Evolutionary conservation across 2,797 vertebrate species (phyloP), one percentile per base, ranked within the genome.

Genomic region (Halcyon chelicuti): DNA sequence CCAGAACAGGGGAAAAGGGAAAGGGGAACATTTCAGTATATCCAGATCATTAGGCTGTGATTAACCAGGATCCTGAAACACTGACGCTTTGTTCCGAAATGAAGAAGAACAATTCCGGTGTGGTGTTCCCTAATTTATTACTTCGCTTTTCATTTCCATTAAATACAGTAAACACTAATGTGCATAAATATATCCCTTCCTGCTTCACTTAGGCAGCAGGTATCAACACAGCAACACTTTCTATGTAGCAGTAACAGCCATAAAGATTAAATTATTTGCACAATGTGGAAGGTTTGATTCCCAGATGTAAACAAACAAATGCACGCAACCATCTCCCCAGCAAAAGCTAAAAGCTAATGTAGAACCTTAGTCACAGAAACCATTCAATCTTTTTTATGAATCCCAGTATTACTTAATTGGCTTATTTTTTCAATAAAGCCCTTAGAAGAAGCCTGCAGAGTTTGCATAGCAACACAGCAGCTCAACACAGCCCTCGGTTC

Each of bases 61-160:
- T 92, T 70, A 94, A 80, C 60, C 31, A 60, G 35, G 33, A 62
- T 42, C 7, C 39, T 33, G 35, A 44, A 97, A 97, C 89, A 95
- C 74, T 84, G 63, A 57, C 10, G 80, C 86, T 91, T 96, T 95
- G 93, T 95, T 93, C 66, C 29, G 77, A 93, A 88, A 58, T 13
- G 31, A 95, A 62, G 4, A 89, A 44, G 33, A 67, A 14, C 20
- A 91, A 93, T 70, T 80, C 65, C 66, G 61, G 46, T 73, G 37
- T 92, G 91, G 84, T 91, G 71, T 88, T 92, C 75, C 84, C 87
- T 85, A 82, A 96, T 93, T 97, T 90, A 83, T 87, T 86, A 86
- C 95, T 96, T 96, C 79, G 95, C 90, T 93, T 97, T 95, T 97
- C 90, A 94, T 95, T 98, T 95, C 92, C 96, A 97, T 91, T 90